A percentile compares a stretch with the other conserved stretches of the same genome.
phyloP scores from a whole-genome alignment of 2,113 vertebrate genomes.

The Aphelocoma coerulescens region DNA sequence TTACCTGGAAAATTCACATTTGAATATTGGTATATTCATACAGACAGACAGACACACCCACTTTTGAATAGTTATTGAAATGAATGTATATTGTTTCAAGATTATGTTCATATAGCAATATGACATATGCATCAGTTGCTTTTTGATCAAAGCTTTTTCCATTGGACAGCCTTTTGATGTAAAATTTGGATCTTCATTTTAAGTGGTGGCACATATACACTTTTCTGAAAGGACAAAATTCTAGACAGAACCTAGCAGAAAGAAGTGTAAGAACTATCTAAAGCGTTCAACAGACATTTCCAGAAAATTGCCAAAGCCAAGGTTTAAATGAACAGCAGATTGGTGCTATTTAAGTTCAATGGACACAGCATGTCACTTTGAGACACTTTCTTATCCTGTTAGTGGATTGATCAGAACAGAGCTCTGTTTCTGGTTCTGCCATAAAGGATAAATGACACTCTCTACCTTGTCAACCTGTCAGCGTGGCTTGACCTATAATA shows the following conservation, averaged over 20 bases:
- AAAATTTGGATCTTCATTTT: neutral
- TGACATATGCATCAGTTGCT: neutral
- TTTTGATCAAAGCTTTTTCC: neutral
- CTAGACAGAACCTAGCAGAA: neutral
- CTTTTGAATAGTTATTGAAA: neutral
- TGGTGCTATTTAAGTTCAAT: conserved; percentile 34
- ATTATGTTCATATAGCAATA: neutral
- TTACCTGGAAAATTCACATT: neutral
- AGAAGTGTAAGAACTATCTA: neutral
- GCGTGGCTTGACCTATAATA: neutral
- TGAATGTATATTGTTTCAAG: neutral
- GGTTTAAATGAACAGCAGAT: conserved; percentile 33
- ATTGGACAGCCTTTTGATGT: neutral
- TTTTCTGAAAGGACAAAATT: neutral
- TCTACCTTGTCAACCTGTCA: conserved; percentile 41
- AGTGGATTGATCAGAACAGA: conserved; percentile 12
- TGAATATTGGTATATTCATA: neutral
- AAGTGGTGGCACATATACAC: neutral
- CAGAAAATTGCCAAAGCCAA: conserved; percentile 34
- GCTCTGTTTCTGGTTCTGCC: neutral
- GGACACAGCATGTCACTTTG: conserved; percentile 18
- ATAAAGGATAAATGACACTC: neutral
- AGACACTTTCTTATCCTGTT: conserved; percentile 23
- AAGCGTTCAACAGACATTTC: neutral
- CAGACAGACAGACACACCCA: fast-evolving